These are phyloP conservation scores for Nasalis larvatus DNA, from an alignment of 2,113 vertebrate species.

Conservation along the genomic window DNA sequence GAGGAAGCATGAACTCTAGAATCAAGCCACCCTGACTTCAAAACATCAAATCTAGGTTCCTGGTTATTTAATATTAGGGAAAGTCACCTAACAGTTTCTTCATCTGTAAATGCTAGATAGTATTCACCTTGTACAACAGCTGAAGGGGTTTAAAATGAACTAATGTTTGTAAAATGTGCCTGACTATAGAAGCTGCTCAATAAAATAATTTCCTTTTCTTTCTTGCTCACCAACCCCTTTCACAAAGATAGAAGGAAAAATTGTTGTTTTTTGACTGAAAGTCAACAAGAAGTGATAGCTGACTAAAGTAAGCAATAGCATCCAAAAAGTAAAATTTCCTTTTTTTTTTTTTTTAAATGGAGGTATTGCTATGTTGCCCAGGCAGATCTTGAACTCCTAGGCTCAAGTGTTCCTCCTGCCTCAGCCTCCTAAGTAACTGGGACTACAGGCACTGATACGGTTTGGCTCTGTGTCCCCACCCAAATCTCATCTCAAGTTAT, in stretches of 20 bases:
- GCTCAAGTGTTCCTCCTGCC: no score
- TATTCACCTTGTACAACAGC: not conserved
- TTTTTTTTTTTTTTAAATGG: not conserved
- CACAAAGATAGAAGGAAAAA: not conserved
- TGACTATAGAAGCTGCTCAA: not conserved
- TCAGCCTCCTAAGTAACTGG: no score
- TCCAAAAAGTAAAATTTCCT: not conserved
- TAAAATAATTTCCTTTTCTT: conserved; percentile 2
- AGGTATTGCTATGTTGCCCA: no score
- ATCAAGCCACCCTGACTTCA: not conserved
- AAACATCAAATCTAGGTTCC: not conserved
- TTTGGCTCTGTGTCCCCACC: no score
- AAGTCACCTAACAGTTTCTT: not conserved
- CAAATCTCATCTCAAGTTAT: no score
- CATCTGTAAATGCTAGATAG: not conserved
- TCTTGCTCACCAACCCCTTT: not conserved
- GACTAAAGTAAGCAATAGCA: not conserved
- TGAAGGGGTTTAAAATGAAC: conserved; percentile 33
- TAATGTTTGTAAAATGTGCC: not conserved
- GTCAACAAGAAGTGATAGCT: not conserved
- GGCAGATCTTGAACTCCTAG: no score
- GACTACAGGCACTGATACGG: no score
- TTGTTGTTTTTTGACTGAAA: not conserved
- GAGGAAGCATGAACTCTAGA: not conserved
- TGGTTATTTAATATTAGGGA: not conserved